A percentile compares a stretch with the other conserved stretches of the same genome.
Conservation (phyloP, 2,888 invertebrate genomes). For the Tribolium freemani region DNA sequence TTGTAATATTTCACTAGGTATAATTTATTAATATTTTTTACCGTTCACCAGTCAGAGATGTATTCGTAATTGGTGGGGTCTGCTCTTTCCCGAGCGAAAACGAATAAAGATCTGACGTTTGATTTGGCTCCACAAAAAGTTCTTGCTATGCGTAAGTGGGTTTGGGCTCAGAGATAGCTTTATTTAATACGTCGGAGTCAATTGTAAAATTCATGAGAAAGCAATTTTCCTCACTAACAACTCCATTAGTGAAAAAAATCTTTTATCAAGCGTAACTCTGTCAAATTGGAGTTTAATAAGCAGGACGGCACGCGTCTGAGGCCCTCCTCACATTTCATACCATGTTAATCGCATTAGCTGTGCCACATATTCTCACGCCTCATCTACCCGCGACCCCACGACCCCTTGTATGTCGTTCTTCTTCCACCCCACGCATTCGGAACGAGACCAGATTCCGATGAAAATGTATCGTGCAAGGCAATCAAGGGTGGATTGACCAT, state of each 20-base stretch:
- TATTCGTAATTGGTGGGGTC: too few species aligned
- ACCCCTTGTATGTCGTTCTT: constrained; percentile 19
- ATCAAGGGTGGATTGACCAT: constrained; percentile 46
- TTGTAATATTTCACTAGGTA: too few species aligned
- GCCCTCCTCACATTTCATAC: constrained; percentile 57
- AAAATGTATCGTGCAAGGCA: constrained; percentile 39
- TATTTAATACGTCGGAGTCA: background rate
- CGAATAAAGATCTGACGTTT: too few species aligned
- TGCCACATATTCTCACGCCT: constrained; percentile 66
- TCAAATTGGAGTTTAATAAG: constrained; percentile 63
- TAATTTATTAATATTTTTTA: too few species aligned
- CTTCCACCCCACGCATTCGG: background rate
- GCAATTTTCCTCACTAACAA: constrained; percentile 19
- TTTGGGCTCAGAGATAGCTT: background rate
- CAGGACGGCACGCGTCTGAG: constrained; percentile 59
- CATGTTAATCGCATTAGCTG: constrained; percentile 65
- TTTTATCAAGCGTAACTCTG: constrained; percentile 51
- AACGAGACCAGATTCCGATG: constrained; percentile 12
- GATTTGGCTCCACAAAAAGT: too few species aligned
- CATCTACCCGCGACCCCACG: constrained; percentile 55
- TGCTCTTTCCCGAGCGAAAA: too few species aligned
- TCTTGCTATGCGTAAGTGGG: too few species aligned
- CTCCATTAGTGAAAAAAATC: constrained; percentile 36
- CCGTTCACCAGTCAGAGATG: too few species aligned
- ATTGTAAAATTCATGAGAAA: constrained; percentile 30